These are phyloP conservation scores for Oryctes rhinoceros DNA, from an alignment of 1,140 invertebrate species.

Conservation along the genomic window DNA sequence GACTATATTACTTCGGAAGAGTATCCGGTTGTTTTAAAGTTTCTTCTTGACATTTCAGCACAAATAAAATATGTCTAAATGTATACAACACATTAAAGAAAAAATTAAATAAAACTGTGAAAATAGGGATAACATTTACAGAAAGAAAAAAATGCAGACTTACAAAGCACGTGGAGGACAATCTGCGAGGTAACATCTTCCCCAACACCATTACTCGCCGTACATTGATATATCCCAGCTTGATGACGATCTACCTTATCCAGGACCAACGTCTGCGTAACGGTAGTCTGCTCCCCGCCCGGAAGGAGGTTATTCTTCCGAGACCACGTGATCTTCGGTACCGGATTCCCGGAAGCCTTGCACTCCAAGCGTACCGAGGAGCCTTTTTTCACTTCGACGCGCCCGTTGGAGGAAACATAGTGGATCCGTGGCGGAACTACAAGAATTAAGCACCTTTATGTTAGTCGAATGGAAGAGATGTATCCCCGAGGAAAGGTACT, in stretches of 20 bases:
- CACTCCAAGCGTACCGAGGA: conserved; percentile 71
- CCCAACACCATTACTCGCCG: conserved; percentile 71
- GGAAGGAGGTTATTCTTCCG: conserved; percentile 71
- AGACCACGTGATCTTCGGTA: conserved; percentile 72
- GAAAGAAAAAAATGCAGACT: conserved; percentile 57
- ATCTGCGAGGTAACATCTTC: conserved; percentile 67
- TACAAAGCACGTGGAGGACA: conserved; percentile 69
- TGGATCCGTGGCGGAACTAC: conserved; percentile 69
- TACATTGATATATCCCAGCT: conserved; percentile 70
- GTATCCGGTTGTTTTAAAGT: too few relatives aligned
- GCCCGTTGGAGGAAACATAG: conserved; percentile 66
- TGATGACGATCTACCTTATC: conserved; percentile 67
- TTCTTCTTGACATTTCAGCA: too few relatives aligned
- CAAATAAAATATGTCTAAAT: too few relatives aligned
- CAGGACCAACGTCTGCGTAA: conserved; percentile 62
- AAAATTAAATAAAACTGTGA: too few relatives aligned
- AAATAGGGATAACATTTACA: too few relatives aligned
- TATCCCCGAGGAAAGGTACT: background rate
- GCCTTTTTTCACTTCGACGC: conserved; percentile 72
- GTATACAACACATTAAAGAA: too few relatives aligned
- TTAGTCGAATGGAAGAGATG: background rate
- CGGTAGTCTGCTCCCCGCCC: conserved; percentile 63
- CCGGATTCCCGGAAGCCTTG: conserved; percentile 71
- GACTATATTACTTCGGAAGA: too few relatives aligned
- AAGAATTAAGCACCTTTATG: conserved; percentile 49